These are phyloP conservation scores for Microtus oregoni DNA, from an alignment of 2,113 vertebrate species.

Conservation along the genomic window DNA sequence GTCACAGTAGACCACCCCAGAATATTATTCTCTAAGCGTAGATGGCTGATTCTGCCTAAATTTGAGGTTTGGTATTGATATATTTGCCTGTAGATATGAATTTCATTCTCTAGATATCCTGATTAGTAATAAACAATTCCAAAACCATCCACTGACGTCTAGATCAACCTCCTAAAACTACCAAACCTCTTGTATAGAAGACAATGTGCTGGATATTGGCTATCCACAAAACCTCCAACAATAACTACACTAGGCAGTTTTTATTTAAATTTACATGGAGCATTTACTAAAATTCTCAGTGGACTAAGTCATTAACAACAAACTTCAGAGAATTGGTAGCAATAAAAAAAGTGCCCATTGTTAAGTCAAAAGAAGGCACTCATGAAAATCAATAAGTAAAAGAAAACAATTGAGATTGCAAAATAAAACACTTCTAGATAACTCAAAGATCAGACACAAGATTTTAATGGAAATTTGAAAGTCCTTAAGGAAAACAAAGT, in stretches of 20 bases:
- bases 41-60: neutral
- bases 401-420: conserved; percentile 29
- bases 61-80: conserved; percentile 14
- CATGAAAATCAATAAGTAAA: conserved; percentile 24
- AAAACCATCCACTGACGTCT: neutral
- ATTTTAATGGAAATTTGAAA: conserved; percentile 39
- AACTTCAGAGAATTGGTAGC: neutral
- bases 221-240: neutral
- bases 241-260: neutral
- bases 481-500: neutral
- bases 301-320: neutral
- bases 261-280: neutral
- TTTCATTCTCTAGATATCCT: neutral
- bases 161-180: neutral
- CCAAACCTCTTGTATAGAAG: neutral
- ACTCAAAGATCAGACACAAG: neutral
- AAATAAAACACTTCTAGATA: conserved; percentile 42
- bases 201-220: neutral
- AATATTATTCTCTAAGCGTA: neutral
- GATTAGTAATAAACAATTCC: neutral
- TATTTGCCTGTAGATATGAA: neutral
- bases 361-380: neutral
- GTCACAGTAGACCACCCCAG: neutral
- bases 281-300: conserved; percentile 10
- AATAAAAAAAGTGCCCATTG: neutral